Conservation (phyloP, 2,113 vertebrate genomes). For the Willisornis vidua region DNA sequence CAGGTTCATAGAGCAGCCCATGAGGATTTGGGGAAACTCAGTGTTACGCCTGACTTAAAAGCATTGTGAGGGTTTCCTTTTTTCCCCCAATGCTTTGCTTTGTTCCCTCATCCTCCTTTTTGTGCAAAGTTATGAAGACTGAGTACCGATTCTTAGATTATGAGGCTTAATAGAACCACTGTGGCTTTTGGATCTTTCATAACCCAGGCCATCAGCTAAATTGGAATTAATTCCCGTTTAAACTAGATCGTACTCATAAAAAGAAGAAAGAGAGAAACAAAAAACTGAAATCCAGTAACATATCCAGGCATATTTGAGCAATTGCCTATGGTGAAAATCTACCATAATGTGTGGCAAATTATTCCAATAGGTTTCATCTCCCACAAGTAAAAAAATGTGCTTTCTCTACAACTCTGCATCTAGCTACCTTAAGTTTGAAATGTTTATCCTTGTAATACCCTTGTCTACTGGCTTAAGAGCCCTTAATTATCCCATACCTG, state of each 20-base stretch:
- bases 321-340: neutral
- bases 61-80: neutral
- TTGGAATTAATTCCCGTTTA: slow-evolving; percentile 30
- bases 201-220: neutral
- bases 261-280: neutral
- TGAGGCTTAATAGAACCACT: neutral
- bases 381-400: neutral
- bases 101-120: neutral
- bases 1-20: neutral
- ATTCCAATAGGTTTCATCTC: neutral
- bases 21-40: neutral
- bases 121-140: neutral
- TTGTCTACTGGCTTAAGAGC: neutral
- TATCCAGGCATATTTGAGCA: neutral
- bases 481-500: neutral
- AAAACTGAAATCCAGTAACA: neutral
- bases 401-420: neutral
- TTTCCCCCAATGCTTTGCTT: neutral
- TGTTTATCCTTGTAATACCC: slow-evolving; percentile 1
- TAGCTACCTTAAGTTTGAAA: neutral
- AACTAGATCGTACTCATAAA: neutral
- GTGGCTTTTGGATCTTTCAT: neutral
- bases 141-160: neutral
- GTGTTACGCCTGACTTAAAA: neutral
- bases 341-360: neutral